Conservation (phyloP, 2,113 vertebrate species). For the Chiloscyllium plagiosum region DNA sequence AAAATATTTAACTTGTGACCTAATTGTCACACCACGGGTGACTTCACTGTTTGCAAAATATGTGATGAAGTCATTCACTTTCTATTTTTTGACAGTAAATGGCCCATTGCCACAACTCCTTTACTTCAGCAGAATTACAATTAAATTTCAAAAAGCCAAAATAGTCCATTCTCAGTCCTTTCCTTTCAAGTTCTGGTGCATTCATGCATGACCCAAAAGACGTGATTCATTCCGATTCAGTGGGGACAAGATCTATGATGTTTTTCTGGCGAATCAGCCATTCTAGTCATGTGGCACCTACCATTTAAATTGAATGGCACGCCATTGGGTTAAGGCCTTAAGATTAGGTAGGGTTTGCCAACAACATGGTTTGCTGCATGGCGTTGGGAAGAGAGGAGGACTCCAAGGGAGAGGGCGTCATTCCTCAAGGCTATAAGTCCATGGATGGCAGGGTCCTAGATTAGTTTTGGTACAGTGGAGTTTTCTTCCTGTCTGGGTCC, state of each 20-base stretch:
- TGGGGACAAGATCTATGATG: not conserved
- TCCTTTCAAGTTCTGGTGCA: not conserved
- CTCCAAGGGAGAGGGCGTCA: no score
- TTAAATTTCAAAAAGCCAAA: not conserved
- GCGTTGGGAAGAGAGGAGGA: not conserved
- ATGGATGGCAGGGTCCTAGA: not conserved
- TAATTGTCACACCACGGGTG: constrained; percentile 7
- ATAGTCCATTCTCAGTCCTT: not conserved
- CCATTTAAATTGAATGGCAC: not conserved
- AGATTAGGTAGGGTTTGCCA: not conserved
- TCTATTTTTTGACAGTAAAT: constrained; percentile 4
- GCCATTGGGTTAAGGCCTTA: not conserved
- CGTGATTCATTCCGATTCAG: not conserved
- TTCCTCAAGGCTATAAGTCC: no score
- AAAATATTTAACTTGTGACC: constrained; percentile 28
- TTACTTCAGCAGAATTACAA: not conserved
- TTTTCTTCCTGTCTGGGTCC: no score
- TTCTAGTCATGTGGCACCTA: not conserved
- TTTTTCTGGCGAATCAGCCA: not conserved
- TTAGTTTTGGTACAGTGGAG: not conserved
- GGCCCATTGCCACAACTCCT: not conserved
- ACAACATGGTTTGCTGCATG: not conserved
- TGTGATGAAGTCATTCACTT: not conserved
- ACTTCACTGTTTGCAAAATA: constrained; percentile 23
- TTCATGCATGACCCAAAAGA: not conserved